These are phyloP conservation scores for Hylyphantes graminicola DNA, from an alignment of 1,140 invertebrate genomes.

Conservation along the genomic window DNA sequence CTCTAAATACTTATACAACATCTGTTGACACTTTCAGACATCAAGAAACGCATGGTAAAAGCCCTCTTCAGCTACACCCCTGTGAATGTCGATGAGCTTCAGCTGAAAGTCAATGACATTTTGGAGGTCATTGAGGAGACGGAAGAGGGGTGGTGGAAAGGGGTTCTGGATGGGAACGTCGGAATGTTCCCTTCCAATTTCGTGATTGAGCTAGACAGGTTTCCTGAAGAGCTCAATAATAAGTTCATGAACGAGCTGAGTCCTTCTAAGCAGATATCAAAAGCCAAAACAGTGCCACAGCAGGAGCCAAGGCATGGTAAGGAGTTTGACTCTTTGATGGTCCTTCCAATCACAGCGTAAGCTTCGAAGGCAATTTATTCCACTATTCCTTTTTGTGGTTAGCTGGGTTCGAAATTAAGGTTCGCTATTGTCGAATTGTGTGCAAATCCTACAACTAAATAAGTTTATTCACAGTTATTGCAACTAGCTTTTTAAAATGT, in stretches of 20 bases:
- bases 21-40: conserved; percentile 52
- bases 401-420: too few species aligned
- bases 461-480: too few species aligned
- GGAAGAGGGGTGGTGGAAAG: conserved; percentile 76
- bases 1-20: background rate
- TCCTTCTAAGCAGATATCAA: conserved; percentile 34
- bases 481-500: too few species aligned
- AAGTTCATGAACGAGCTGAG: conserved; percentile 42
- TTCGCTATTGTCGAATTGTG: too few species aligned
- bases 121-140: conserved; percentile 90
- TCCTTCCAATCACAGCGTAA: background rate
- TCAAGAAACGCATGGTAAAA: conserved; percentile 75
- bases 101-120: conserved; percentile 84
- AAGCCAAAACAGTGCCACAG: conserved; percentile 20
- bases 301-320: conserved; percentile 5
- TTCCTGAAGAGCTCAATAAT: conserved; percentile 49
- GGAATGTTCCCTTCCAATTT: conserved; percentile 96
- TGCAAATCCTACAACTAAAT: too few species aligned
- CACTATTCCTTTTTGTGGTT: too few species aligned
- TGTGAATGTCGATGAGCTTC: conserved; percentile 90
- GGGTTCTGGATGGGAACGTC: conserved; percentile 77
- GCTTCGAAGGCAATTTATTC: background rate
- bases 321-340: background rate
- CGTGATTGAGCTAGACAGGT: conserved; percentile 70
- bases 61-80: conserved; percentile 92